Evolutionary conservation across 1,140 invertebrate species (phyloP).

Genomic region (Drosophila parvula): DNA sequence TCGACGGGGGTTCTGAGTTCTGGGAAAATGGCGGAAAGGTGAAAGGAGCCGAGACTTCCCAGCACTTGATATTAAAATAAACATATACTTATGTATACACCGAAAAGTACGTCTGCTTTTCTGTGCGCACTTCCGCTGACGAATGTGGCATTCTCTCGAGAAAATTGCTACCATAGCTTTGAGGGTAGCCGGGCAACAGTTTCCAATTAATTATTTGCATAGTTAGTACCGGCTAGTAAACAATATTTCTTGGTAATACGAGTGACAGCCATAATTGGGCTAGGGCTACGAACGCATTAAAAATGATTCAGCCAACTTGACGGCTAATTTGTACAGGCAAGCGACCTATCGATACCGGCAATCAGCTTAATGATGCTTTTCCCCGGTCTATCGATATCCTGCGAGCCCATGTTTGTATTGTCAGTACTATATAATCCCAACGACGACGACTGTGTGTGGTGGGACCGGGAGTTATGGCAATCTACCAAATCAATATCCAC

Average conservation of each 20-base stretch:
- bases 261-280: slow-evolving; percentile 16
- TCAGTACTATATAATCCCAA: slow-evolving; percentile 19
- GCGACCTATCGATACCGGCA: slow-evolving; percentile 22
- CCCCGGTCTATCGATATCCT: slow-evolving; percentile 24
- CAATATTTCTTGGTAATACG: slow-evolving; percentile 22
- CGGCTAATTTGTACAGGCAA: slow-evolving; percentile 28
- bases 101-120: slow-evolving; percentile 14
- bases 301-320: slow-evolving; percentile 33
- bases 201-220: slow-evolving; percentile 51
- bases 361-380: slow-evolving; percentile 40
- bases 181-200: slow-evolving; percentile 25
- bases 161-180: slow-evolving; percentile 21
- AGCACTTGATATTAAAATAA: slow-evolving; percentile 51
- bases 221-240: background rate
- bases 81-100: slow-evolving; percentile 20
- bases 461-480: slow-evolving; percentile 7
- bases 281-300: slow-evolving; percentile 13
- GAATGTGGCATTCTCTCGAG: slow-evolving; percentile 19
- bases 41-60: slow-evolving; percentile 17
- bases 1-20: background rate
- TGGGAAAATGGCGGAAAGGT: slow-evolving; percentile 6
- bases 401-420: slow-evolving; percentile 12
- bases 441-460: background rate
- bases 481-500: slow-evolving; percentile 39
- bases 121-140: slow-evolving; percentile 38